phyloP scores from a whole-genome alignment of 2,113 vertebrate species.

The Sinocyclocheilus grahami region DNA sequence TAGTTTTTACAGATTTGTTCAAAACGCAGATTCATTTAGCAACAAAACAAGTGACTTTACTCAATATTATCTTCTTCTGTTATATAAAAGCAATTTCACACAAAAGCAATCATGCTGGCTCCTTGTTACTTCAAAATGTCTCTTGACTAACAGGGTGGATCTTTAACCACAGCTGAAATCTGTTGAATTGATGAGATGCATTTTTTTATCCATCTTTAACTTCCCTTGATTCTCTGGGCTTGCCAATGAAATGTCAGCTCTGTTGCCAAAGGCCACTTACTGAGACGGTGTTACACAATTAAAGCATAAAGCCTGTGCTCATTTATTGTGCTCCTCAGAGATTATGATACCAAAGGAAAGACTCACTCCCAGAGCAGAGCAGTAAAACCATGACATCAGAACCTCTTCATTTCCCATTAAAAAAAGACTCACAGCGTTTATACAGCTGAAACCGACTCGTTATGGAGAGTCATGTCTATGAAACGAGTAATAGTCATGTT shows the following conservation, averaged over 20 bases:
- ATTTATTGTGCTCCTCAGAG: conserved; percentile 47
- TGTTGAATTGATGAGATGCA: conserved; percentile 45
- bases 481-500: conserved; percentile 34
- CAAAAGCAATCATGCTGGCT: neutral
- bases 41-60: neutral
- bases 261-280: conserved; percentile 39
- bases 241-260: conserved; percentile 32
- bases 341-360: conserved; percentile 48
- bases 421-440: conserved; percentile 9
- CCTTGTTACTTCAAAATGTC: neutral
- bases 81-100: neutral
- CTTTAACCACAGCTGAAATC: neutral
- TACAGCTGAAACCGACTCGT: conserved; percentile 17
- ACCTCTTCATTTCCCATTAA: conserved; percentile 39
- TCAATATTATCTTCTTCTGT: neutral
- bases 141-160: conserved; percentile 19
- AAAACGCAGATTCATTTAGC: neutral
- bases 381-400: conserved; percentile 49
- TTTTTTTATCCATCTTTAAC: conserved; percentile 34
- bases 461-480: conserved; percentile 23
- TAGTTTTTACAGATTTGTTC: neutral
- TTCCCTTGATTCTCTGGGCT: conserved; percentile 17
- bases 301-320: conserved; percentile 45
- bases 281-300: conserved; percentile 48
- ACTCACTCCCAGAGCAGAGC: conserved; percentile 43